Percentiles rank a stretch among this genome's conserved stretches.
These are phyloP conservation scores for Patella ulyssiponensis DNA, from an alignment of 2,888 invertebrate species.

Conservation along the genomic window DNA sequence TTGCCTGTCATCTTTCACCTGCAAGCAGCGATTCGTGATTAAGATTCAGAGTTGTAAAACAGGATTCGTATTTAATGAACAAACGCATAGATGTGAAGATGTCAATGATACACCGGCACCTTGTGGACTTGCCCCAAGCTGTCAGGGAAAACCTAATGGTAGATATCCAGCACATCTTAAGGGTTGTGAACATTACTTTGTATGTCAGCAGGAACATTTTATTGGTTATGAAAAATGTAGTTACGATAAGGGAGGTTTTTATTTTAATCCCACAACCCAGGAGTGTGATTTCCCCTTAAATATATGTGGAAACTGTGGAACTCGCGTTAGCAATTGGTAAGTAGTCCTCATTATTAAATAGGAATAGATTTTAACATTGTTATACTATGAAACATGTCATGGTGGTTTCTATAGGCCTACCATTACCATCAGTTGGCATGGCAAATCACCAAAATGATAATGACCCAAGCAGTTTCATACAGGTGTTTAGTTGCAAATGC, in stretches of 20 bases:
- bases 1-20: slow-evolving; percentile 29
- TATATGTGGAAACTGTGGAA: slow-evolving; percentile 31
- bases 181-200: slow-evolving; percentile 28
- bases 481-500: no score
- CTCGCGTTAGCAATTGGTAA: slow-evolving; percentile 20
- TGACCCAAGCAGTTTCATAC: no score
- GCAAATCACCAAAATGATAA: no score
- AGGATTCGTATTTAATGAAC: slow-evolving; percentile 26
- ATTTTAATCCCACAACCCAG: slow-evolving; percentile 27
- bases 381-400: no score
- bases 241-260: slow-evolving; percentile 27
- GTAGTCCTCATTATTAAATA: neutral
- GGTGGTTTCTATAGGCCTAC: no score
- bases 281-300: slow-evolving; percentile 32
- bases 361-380: neutral
- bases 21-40: slow-evolving; percentile 23
- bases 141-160: slow-evolving; percentile 23
- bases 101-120: slow-evolving; percentile 23
- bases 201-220: slow-evolving; percentile 21
- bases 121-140: slow-evolving; percentile 29
- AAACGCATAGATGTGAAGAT: slow-evolving; percentile 18
- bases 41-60: slow-evolving; percentile 15
- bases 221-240: slow-evolving; percentile 27
- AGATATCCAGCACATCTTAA: slow-evolving; percentile 25
- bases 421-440: no score